phyloP scores from a whole-genome alignment of 2,888 invertebrate species.

The Furcula furcula region DNA sequence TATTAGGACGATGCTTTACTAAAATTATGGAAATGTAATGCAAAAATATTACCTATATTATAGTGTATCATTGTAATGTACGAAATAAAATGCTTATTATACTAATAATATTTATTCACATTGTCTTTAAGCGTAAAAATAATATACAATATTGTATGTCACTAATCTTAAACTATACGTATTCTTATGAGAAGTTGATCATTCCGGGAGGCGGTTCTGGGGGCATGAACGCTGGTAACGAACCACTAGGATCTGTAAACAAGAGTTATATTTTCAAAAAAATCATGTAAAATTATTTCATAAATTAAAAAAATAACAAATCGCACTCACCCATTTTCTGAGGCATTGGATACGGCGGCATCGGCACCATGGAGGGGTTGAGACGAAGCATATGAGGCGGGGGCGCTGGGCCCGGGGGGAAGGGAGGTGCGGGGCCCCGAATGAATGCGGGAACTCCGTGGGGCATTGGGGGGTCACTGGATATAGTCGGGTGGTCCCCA shows the following conservation, averaged over 20 bases:
- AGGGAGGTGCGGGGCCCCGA: slow-evolving; percentile 7
- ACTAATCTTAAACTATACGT: background rate
- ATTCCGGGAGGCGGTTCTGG: slow-evolving; percentile 65
- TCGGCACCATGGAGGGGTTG: slow-evolving; percentile 14
- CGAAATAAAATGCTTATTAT: background rate
- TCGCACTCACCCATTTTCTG: slow-evolving; percentile 29
- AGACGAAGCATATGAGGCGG: slow-evolving; percentile 10
- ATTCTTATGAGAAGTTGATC: slow-evolving; percentile 36
- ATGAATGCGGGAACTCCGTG: slow-evolving; percentile 17
- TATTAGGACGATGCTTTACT: no score
- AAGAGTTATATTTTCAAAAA: no score
- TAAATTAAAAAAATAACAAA: no score
- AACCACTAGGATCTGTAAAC: slow-evolving; percentile 46
- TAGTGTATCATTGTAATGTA: no score
- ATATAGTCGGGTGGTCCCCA: slow-evolving; percentile 56
- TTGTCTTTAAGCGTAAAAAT: background rate
- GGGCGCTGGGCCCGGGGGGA: background rate
- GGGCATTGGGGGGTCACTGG: slow-evolving; percentile 14
- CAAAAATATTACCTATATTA: no score
- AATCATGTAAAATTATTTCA: no score
- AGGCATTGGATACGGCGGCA: slow-evolving; percentile 14
- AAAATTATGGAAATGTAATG: no score
- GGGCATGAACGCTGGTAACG: slow-evolving; percentile 56
- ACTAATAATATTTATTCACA: slow-evolving; percentile 7
- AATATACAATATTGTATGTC: slow-evolving; percentile 1